Base-by-base conservation (phyloP, 2,113 vertebrate species). In the Gallinago jamesoni region DNA sequence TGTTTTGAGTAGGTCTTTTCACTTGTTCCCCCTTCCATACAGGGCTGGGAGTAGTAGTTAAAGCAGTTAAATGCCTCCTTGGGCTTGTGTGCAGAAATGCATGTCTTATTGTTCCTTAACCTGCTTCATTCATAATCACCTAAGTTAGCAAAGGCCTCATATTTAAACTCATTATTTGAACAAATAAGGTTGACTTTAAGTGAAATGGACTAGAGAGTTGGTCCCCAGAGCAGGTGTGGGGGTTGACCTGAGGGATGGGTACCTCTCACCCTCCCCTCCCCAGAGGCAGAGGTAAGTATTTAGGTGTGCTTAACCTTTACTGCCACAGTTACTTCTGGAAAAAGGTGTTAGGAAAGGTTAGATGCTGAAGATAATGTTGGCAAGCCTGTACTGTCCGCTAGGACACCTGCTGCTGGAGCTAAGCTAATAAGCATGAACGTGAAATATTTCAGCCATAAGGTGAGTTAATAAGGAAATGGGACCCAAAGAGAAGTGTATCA, bases 221-320 rank as follows among this genome's bases (percentile, higher is more conserved):
- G 52, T 60, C 21, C 35, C 69, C 70, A 66, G 57, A 85, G 62
- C 69, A 87, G 92, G 48, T 94, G 87, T 90, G 86, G 75, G 76
- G 72, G 66, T 67, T 93, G 75, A 72, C 60, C 89, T 59, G 64
- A 57, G 64, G 64, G 28, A 7, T 72, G 64, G 56, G 24, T 39
- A 24, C 47, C 35, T 48, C 74, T 76, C 24, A 28, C 52, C 56
- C 55, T 78, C 7, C 24, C 31, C n/a, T 78, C 59, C 68, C 21
- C 67, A 60, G 80, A 52, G 82, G 76, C 87, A 84, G n/a, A 63
- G 21, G 30, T 17, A 27, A 47, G 48, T 64, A 52, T 59, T 87
- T 81, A 92, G 48, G 69, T 64, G 62, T 87, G 69, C 74, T 97
- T 94, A 95, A 92, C 87, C 87, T 91, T 84, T 79, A 68, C 57